Evolutionary conservation across 2,797 vertebrate genomes (phyloP), one percentile per base, ranked within the genome.

Genomic region (Sebastolobus altivelis): DNA sequence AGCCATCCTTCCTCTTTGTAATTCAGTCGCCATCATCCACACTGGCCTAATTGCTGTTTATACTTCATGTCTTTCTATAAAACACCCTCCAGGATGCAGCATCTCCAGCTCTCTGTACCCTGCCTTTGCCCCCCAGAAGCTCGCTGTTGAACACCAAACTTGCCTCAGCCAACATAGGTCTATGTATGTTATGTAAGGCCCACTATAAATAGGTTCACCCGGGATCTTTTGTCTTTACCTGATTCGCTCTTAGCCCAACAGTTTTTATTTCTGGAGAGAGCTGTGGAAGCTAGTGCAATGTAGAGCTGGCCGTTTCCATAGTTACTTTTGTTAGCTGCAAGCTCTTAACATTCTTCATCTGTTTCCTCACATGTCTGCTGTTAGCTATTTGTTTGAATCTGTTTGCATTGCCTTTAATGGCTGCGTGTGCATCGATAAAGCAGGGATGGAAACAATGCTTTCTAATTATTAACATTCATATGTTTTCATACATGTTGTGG

Each of bases 161-260:
- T 85, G 89, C 91, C 90, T 92, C 86, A 92, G 88, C 90, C 90
- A 93, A 88, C 93, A 93, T 90, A 92, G 93, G 94, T 93, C 90
- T 94, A 90, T 95, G 93, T 91, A 94, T 92, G 95, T 96, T 97
- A 97, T 96, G 95, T 96, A 97, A 97, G 95, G 87, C 82, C 82
- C 92, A 90, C 95, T 96, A 97, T 95, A 96, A 96, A 96, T 97
- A 96, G 95, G 89, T 94, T 95, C 91, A 94, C 95, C 95, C 95
- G 83, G 94, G 95, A 96, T 96, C 96, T 96, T 97, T 97, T 97
- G 96, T 96, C 95, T 97, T 96, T 96, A 97, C 96, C 96, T 97
- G 95, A 95, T 96, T 94, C 95, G 93, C 95, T 96, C 95, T 95
- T 96, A 95, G 95, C 95, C 94, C 94, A 96, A 95, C 95, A 93